phyloP scores from a whole-genome alignment of 2,113 vertebrate genomes.

The Archilochus colubris region DNA sequence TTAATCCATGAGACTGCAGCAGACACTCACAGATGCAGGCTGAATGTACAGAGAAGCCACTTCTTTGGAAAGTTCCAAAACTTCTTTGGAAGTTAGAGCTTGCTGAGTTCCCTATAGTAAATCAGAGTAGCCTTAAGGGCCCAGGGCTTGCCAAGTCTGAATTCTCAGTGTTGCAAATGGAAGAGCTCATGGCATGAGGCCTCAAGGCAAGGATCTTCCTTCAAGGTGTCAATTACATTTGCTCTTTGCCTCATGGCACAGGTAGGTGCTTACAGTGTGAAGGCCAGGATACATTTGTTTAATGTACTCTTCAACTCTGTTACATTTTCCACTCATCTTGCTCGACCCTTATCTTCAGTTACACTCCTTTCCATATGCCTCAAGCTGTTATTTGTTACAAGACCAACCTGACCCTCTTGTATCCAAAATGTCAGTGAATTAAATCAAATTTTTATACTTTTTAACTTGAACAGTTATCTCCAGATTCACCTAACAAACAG shows the following conservation, averaged over 20 bases:
- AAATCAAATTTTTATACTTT: conserved; percentile 68
- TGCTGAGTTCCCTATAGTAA: not conserved
- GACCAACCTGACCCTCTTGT: conserved; percentile 41
- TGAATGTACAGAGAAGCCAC: not conserved
- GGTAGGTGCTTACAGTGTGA: conserved; percentile 6
- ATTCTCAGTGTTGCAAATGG: conserved; percentile 8
- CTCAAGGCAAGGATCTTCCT: conserved; percentile 34
- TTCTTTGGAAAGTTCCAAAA: not conserved
- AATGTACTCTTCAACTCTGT: conserved; percentile 39
- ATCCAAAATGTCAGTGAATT: conserved; percentile 53
- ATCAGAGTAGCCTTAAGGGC: not conserved
- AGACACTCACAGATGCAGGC: not conserved
- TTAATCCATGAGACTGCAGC: not conserved
- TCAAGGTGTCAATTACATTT: conserved; percentile 36
- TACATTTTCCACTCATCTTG: conserved; percentile 49
- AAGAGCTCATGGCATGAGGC: not conserved
- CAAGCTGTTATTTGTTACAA: conserved; percentile 33
- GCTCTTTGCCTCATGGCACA: conserved; percentile 55
- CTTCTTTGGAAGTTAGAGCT: not conserved
- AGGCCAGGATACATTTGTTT: conserved; percentile 45
- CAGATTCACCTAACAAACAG: conserved; percentile 60
- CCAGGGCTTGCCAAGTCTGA: not conserved
- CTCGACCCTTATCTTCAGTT: conserved; percentile 63
- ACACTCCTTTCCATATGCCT: conserved; percentile 34
- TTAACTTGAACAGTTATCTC: conserved; percentile 58